A percentile compares a stretch with the other conserved stretches of the same genome.
phyloP scores from a whole-genome alignment of 2,113 vertebrate species.

The Barnardius zonarius region DNA sequence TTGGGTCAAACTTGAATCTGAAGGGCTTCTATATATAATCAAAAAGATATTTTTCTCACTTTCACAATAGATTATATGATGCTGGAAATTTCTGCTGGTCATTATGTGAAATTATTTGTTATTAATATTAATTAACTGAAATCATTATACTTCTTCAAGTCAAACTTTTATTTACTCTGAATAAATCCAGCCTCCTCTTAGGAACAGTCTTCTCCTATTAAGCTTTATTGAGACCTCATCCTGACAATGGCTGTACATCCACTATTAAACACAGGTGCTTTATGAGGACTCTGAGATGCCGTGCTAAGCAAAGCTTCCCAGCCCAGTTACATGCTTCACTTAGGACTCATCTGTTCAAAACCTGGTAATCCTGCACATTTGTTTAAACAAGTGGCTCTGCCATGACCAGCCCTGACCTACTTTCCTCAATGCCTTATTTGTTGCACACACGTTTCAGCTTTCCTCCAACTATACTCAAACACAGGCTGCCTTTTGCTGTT shows the following conservation, averaged over 20 bases:
- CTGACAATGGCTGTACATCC: not conserved
- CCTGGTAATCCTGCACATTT: conserved; percentile 3
- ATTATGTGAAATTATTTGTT: not conserved
- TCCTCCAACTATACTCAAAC: not conserved
- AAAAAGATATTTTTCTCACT: not conserved
- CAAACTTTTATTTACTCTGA: not conserved
- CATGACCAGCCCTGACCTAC: conserved; percentile 25
- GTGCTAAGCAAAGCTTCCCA: not conserved
- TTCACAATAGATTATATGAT: not conserved
- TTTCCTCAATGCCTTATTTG: not conserved
- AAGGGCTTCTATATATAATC: not conserved
- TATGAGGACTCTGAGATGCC: not conserved
- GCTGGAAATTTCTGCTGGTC: not conserved
- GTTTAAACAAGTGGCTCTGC: not conserved
- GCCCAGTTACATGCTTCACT: not conserved
- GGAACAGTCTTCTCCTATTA: not conserved
- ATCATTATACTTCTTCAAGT: not conserved
- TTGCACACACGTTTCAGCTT: not conserved
- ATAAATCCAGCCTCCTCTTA: not conserved
- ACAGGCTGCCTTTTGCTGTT: not conserved
- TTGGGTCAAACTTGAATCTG: not conserved
- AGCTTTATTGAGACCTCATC: not conserved
- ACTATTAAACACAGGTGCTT: not conserved
- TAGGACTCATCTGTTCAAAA: conserved; percentile 1
- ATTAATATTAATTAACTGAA: not conserved